These are phyloP conservation scores for Aphelenchoides fujianensis DNA, from an alignment of 1,140 invertebrate genomes.

Conservation along the genomic window DNA sequence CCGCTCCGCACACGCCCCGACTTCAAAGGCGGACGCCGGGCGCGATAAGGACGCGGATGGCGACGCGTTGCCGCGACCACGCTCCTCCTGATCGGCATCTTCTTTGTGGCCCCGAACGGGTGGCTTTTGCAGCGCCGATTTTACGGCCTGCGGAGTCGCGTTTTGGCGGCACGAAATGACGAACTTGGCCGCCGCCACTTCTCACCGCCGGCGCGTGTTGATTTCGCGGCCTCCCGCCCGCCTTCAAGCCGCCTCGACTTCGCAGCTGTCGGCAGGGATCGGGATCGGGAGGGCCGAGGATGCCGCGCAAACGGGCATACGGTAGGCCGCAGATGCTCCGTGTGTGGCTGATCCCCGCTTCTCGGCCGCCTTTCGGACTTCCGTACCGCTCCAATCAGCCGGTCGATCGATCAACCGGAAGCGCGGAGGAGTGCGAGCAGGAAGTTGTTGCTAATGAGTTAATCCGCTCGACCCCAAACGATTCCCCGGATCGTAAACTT, in stretches of 20 bases:
- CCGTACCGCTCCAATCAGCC: too few species aligned
- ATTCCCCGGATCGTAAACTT: too few species aligned
- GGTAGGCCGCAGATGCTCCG: background rate
- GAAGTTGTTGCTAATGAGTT: too few species aligned
- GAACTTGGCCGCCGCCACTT: background rate
- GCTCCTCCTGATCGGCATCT: background rate
- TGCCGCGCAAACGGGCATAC: slow-evolving; percentile 6
- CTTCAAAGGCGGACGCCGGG: background rate
- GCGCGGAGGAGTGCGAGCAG: too few species aligned
- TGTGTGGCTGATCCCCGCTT: too few species aligned
- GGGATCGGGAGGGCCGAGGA: background rate
- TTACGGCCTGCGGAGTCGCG: background rate
- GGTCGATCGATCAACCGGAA: too few species aligned
- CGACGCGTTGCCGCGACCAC: background rate
- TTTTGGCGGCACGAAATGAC: slow-evolving; percentile 1
- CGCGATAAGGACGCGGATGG: background rate
- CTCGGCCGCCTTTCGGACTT: too few species aligned
- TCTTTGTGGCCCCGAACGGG: background rate
- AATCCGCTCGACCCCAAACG: too few species aligned
- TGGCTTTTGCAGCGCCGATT: background rate
- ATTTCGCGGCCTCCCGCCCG: background rate
- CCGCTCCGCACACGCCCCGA: background rate
- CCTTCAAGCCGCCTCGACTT: background rate
- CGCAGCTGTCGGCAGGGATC: slow-evolving; percentile 3
- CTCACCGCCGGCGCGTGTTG: background rate